A percentile compares a stretch with the other conserved stretches of the same genome.
phyloP scores from a whole-genome alignment of 2,888 invertebrate genomes.

The Philhelius pedissequus region DNA sequence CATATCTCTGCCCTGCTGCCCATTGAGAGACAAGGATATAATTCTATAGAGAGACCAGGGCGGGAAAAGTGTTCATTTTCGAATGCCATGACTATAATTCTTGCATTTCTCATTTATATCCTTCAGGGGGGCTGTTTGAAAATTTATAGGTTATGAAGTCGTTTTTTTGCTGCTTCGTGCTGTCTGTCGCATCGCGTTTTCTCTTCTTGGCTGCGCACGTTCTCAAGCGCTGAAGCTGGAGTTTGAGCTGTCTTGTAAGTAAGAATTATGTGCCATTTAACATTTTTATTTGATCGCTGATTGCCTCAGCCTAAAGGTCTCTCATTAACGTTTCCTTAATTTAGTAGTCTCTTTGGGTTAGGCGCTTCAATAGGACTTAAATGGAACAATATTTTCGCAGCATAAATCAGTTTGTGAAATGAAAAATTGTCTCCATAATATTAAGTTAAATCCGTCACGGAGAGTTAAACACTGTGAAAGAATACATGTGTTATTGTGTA shows the following conservation, averaged over 20 bases:
- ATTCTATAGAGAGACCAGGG: conserved; percentile 3
- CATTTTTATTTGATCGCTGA: conserved; percentile 70
- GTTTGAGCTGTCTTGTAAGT: conserved; percentile 66
- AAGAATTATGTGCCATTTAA: conserved; percentile 71
- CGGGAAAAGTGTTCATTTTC: conserved; percentile 59
- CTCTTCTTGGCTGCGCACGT: neutral
- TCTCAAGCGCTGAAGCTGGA: neutral
- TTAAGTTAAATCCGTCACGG: conserved; percentile 35
- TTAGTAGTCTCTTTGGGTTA: conserved; percentile 39
- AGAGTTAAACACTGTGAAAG: conserved; percentile 2
- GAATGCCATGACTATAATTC: conserved; percentile 62
- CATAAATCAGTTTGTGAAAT: conserved; percentile 45
- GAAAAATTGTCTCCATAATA: conserved; percentile 55
- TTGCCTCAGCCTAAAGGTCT: conserved; percentile 66
- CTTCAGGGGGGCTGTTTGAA: conserved; percentile 37
- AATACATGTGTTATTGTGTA: conserved; percentile 33
- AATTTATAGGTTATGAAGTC: conserved; percentile 63
- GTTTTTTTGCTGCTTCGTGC: conserved; percentile 36
- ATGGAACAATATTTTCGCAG: conserved; percentile 34
- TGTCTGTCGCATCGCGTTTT: neutral
- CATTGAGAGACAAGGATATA: neutral
- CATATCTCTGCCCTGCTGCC: neutral
- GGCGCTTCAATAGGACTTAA: conserved; percentile 1
- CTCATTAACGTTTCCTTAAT: conserved; percentile 64
- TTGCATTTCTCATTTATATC: conserved; percentile 56